phyloP scores from a whole-genome alignment of 2,888 invertebrate species.

The Drosophila testacea region DNA sequence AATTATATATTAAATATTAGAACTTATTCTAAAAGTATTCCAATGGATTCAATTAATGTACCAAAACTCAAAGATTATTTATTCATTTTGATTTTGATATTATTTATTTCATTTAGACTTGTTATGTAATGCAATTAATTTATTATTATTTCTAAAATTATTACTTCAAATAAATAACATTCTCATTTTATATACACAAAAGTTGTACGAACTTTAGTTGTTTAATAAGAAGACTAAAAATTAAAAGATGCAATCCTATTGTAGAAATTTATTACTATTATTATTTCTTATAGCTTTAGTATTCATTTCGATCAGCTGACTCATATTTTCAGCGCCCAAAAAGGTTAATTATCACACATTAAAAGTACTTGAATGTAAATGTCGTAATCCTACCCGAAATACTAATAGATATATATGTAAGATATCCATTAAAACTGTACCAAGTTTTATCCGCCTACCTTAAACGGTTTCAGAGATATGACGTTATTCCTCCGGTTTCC shows the following conservation, averaged over 20 bases:
- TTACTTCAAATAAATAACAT: background rate
- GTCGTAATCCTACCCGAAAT: background rate
- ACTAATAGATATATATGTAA: background rate
- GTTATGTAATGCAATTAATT: too few relatives aligned
- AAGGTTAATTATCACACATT: constrained; percentile 8
- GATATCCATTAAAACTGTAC: background rate
- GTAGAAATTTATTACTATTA: background rate
- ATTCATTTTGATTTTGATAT: too few relatives aligned
- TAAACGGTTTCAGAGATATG: background rate
- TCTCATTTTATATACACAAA: too few relatives aligned
- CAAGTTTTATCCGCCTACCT: constrained; percentile 2
- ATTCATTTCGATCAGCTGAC: background rate
- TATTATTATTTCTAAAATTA: too few relatives aligned
- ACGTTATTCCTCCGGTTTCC: constrained; percentile 1
- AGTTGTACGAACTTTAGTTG: background rate
- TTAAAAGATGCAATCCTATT: background rate
- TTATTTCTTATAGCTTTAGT: background rate
- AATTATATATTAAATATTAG: too few relatives aligned
- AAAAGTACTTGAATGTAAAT: background rate
- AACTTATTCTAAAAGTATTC: too few relatives aligned
- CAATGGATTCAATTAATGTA: too few relatives aligned
- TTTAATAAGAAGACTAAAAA: background rate
- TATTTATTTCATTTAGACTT: too few relatives aligned
- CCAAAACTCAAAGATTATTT: too few relatives aligned
- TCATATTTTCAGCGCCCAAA: constrained; percentile 1